phyloP scores from a whole-genome alignment of 2,888 invertebrate genomes.

The Agriopis marginaria region DNA sequence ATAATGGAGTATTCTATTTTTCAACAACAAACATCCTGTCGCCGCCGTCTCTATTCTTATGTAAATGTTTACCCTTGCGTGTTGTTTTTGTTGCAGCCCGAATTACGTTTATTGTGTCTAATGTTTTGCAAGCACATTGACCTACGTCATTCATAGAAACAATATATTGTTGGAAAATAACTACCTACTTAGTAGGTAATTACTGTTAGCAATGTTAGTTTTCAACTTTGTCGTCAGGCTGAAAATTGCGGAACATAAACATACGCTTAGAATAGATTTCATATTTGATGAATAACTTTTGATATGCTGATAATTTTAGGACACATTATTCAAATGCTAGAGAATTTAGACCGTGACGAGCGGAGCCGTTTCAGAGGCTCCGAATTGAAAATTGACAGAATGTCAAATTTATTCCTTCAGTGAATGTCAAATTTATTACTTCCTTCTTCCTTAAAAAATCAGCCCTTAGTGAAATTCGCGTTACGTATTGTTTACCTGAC shows the following conservation, averaged over 20 bases:
- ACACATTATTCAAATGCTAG: too few relatives aligned
- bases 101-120: slow-evolving; percentile 31
- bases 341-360: too few relatives aligned
- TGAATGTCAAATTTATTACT: too few relatives aligned
- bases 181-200: neutral
- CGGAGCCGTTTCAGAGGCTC: too few relatives aligned
- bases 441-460: too few relatives aligned
- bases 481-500: too few relatives aligned
- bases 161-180: slow-evolving; percentile 13
- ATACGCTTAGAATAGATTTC: neutral
- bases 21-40: slow-evolving; percentile 63
- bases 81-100: slow-evolving; percentile 44
- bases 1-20: slow-evolving; percentile 48
- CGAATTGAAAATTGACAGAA: too few relatives aligned
- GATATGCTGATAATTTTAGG: too few relatives aligned
- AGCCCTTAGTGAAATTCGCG: too few relatives aligned
- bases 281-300: neutral
- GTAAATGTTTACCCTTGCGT: slow-evolving; percentile 61
- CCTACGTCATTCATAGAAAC: slow-evolving; percentile 13
- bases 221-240: slow-evolving; percentile 31
- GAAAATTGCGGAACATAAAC: slow-evolving; percentile 1
- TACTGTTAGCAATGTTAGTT: slow-evolving; percentile 3
- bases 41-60: slow-evolving; percentile 56
- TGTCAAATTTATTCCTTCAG: too few relatives aligned
- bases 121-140: slow-evolving; percentile 32